Evolutionary conservation across 2,113 vertebrate genomes (phyloP).

Genomic region (Thunnus maccoyii): DNA sequence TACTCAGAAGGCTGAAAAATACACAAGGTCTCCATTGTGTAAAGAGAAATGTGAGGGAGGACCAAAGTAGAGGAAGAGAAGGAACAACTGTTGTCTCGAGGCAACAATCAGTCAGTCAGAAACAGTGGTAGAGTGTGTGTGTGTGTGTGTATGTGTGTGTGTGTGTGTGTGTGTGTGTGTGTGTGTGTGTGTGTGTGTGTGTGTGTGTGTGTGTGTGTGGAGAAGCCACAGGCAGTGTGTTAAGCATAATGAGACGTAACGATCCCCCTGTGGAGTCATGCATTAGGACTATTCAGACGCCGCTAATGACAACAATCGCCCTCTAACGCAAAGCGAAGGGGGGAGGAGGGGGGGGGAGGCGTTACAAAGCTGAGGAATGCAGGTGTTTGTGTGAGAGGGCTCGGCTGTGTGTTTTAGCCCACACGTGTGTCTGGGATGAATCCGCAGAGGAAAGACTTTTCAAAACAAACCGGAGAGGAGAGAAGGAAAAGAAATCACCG

Average conservation of each 20-base stretch:
- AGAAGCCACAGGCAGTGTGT: conserved; percentile 49
- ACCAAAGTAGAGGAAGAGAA: conserved; percentile 12
- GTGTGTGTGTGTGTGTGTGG: too few species aligned
- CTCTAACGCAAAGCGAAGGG: conserved; percentile 26
- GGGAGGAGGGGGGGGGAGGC: conserved; percentile 6
- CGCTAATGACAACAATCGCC: conserved; percentile 79
- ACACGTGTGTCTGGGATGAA: conserved; percentile 44
- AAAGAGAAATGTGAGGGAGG: conserved; percentile 31
- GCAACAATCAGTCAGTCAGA: conserved; percentile 28
- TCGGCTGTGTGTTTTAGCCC: conserved; percentile 17
- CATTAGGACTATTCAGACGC: conserved; percentile 74
- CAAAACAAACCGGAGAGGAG: conserved; percentile 29
- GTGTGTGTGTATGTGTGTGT: conserved; percentile 21
- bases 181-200: too few species aligned
- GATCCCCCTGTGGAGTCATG: conserved; percentile 62
- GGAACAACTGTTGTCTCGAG: conserved; percentile 36
- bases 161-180: conserved; percentile 26
- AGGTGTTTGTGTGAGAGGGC: conserved; percentile 57
- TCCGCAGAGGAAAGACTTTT: conserved; percentile 37
- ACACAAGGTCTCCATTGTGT: conserved; percentile 53
- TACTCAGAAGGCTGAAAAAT: background rate
- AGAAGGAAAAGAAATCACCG: conserved; percentile 3
- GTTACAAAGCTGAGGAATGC: conserved; percentile 58
- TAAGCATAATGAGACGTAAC: conserved; percentile 75
- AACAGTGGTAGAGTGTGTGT: conserved; percentile 5